Evolutionary conservation across 2,113 vertebrate genomes (phyloP).

Genomic region (Chrysochloris asiatica): DNA sequence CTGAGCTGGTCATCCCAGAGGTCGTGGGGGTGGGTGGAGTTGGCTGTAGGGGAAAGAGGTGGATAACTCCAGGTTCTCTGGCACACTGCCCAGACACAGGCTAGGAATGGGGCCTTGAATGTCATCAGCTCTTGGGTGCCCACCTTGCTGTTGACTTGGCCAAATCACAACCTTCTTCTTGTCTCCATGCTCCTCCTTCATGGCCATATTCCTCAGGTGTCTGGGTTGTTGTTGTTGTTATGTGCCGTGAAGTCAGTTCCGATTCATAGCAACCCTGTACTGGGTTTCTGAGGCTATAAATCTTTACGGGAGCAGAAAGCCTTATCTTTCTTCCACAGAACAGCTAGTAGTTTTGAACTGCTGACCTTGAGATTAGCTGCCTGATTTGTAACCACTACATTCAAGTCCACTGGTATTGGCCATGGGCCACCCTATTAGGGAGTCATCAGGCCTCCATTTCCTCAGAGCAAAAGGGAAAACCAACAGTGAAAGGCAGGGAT

Average conservation of each 20-base stretch:
- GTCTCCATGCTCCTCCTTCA: neutral
- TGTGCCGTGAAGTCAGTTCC: no score
- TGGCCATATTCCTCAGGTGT: no score
- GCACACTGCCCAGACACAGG: neutral
- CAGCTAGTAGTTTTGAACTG: no score
- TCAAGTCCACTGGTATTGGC: neutral
- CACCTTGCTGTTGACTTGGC: neutral
- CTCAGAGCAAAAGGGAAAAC: constrained; percentile 16
- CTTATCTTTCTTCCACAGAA: no score
- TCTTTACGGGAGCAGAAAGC: no score
- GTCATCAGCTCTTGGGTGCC: neutral
- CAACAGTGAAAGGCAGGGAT: neutral
- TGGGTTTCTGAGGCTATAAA: neutral
- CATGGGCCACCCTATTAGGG: neutral
- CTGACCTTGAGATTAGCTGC: no score
- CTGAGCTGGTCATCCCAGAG: neutral
- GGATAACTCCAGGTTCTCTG: neutral
- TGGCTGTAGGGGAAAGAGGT: neutral
- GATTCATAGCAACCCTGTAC: neutral
- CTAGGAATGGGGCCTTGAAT: neutral
- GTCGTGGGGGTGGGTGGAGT: neutral
- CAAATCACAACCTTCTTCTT: neutral
- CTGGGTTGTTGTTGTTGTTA: no score
- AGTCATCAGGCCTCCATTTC: constrained; percentile 30
- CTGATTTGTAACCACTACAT: no score